Base-by-base conservation (phyloP, 1,140 invertebrate genomes). In the Cotesia chilonis region DNA sequence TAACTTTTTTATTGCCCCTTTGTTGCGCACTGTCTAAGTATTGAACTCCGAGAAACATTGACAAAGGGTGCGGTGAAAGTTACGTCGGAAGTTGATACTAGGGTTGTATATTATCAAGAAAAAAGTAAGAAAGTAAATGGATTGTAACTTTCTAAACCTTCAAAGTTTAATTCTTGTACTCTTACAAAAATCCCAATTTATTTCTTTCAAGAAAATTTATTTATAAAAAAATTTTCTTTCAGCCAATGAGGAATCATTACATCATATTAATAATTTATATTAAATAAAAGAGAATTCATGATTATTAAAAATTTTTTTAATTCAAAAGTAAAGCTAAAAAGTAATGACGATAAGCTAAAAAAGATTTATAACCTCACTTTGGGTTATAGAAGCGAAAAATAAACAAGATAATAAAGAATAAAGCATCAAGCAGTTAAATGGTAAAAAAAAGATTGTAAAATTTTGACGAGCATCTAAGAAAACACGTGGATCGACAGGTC, bases 41-140 rank as follows among this genome's bases (percentile, higher is more conserved):
- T 47, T 47, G 0, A 10, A 47, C 41, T 54, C 59, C 71, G 59
- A 64, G 66, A 57, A 72, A 69, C 37, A 20, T 51, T 68, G 72
- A 84, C 83, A 84, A 85, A 85, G 80, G 80, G 80, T 82, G 71
- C 70, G 72, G 79, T 80, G 82, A 86, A 86, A 85, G 83, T 81
- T 74, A 60, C 68, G 68, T 68, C 17, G 55, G 59, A 65, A 59
- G 64, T 66, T 63, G 37, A 37, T 41, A 20, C 54, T 20, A 68
- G 67, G 68, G 68, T 41, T 70, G 59, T 51, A 47, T 47, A 47
- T 47, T 47, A 28, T 64, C 60, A 61, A 28, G 14, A 35, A 51
- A 28, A 54, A 38, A 37, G 20, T n/a, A 67, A 52, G 20, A 54
- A 28, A 55, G 63, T 52, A 66, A 47, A 47, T 47, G n/a, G 38